Evolutionary conservation across 1,140 invertebrate genomes (phyloP), one percentile per base, ranked within the genome.

Genomic region (Macrosteles quadrilineatus): DNA sequence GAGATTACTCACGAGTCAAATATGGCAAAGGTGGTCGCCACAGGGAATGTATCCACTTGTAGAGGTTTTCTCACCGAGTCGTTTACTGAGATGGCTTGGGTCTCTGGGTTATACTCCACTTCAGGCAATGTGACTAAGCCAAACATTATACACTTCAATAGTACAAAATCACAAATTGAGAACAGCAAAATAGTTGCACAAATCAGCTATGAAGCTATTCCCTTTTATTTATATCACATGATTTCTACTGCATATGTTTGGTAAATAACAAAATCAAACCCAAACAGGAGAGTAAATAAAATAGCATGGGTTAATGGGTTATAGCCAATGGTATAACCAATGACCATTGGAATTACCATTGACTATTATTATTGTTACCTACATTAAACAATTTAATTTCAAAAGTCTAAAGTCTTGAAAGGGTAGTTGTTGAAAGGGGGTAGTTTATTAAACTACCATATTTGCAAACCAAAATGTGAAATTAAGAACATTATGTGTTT

Each of bases 11-110:
- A 90, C 87, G 89, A 81, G 72, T 90, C 87, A 82, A 91, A 92
- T 73, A 91, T 78, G 29, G 86, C 86, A 83, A 90, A 91, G 53
- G 90, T 91, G 62, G 86, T 87, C 25, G 88, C 85, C n/a, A 90
- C 83, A 53, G 90, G 88, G 47, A 85, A 77, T 68, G 81, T 83
- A 74, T 82, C 77, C 1, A 92, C 69, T 55, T 83, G 82, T 67
- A 93, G 76, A 27, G 78, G 78, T 72, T 75, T 85, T 79, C 80
- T 83, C 0, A 84, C 78, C 68, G 78, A 78, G 62, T 82, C 75
- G 81, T 87, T 80, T 50, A 88, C 84, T 70, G 82, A 80, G 31
- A 86, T 86, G 53, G 83, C 83, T 76, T 85, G 86, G 59, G 87
- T 87, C 77, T 89, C 87, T 64, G 81, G 73, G 83, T 90, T 87